Evolutionary conservation across 2,797 vertebrate genomes (phyloP), one percentile per base, ranked within the genome.

Genomic region (Cichlasoma orientale): DNA sequence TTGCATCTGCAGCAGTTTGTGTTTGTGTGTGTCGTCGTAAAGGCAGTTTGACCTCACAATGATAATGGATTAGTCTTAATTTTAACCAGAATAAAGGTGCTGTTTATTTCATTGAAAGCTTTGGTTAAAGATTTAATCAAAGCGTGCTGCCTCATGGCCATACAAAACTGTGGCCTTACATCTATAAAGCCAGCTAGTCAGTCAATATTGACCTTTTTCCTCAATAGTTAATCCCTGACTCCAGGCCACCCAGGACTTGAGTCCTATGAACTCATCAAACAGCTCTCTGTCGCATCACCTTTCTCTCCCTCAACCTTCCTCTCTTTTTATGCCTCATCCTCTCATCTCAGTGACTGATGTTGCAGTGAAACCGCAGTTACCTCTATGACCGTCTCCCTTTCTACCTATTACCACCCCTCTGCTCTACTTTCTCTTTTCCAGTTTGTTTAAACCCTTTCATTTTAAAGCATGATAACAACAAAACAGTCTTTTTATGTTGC

Each of bases 141-240:
- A 54, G 56, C 63, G 36, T 76, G 82, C 71, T 79, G 83, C 81
- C 76, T 85, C 56, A 31, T 66, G 77, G 70, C 83, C 82, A 86
- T 82, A 79, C 74, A 84, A 76, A 86, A 79, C 47, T 27, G 19
- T 71, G 56, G 71, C 41, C 53, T 27, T 74, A 66, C 76, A 72
- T 88, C 86, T 83, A 38, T 71, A 73, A 78, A 87, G 79, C 74
- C 27, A 75, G 50, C 50, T 68, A 90, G 86, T 89, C 83, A 88
- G 41, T 93, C 92, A 93, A 90, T 91, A 86, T 56, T 92, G 93
- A 93, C 93, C 92, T 93, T 93, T 89, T 92, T 88, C 61, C 69
- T 69, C 76, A 55, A 72, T 75, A 72, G 86, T 87, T 90, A 89
- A 92, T 91, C 90, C 85, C 74, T 85, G 90, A 84, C 83, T 91